A percentile compares a stretch with the other conserved stretches of the same genome.
Evolutionary conservation across 2,888 invertebrate genomes (phyloP).

Genomic region (Drosophila recens): DNA sequence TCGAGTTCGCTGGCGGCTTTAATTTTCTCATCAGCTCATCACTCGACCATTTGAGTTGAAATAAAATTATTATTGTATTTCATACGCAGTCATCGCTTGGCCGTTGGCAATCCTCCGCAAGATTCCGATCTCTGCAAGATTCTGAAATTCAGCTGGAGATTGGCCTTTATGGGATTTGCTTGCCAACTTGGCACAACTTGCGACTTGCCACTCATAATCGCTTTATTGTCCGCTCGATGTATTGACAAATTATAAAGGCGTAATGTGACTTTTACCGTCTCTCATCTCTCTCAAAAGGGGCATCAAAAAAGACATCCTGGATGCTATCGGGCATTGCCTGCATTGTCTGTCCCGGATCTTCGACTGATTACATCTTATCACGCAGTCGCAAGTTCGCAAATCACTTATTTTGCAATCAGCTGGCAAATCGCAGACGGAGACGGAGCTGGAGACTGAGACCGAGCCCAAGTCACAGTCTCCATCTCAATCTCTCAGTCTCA

Average conservation of each 20-base stretch:
- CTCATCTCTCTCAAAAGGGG: neutral
- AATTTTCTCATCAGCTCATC: conserved; percentile 70
- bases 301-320: no score
- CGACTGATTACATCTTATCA: conserved; percentile 75
- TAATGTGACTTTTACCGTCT: conserved; percentile 29
- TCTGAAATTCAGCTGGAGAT: conserved; percentile 11
- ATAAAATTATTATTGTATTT: conserved; percentile 78
- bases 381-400: conserved; percentile 64
- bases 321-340: conserved; percentile 9
- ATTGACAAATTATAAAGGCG: conserved; percentile 77
- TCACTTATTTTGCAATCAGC: conserved; percentile 79
- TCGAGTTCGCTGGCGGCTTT: conserved; percentile 58
- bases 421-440: conserved; percentile 28
- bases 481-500: neutral
- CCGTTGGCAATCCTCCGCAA: conserved; percentile 36
- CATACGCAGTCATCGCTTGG: conserved; percentile 40
- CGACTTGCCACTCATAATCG: conserved; percentile 56
- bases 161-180: conserved; percentile 39
- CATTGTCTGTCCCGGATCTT: conserved; percentile 7
- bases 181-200: conserved; percentile 21
- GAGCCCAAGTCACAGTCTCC: conserved; percentile 20
- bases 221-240: conserved; percentile 76
- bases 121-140: conserved; percentile 6
- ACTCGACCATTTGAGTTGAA: conserved; percentile 57
- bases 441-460: conserved; percentile 7